phyloP scores from a whole-genome alignment of 2,888 invertebrate genomes.

The Drosophila nr. perissopoda region DNA sequence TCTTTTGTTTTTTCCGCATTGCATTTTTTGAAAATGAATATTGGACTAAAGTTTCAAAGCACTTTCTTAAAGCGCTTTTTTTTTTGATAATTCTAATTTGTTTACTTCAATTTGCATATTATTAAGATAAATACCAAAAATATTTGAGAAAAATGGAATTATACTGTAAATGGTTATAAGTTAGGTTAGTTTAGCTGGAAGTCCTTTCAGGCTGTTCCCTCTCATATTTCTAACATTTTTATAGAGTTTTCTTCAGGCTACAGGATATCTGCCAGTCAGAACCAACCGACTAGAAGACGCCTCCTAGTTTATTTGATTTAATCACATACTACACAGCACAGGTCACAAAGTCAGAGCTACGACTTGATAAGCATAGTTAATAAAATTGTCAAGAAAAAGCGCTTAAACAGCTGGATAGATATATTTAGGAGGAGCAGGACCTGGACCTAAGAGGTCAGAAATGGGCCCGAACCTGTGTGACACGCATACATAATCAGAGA shows the following conservation, averaged over 20 bases:
- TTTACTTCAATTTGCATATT: not conserved
- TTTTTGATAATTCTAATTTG: not conserved
- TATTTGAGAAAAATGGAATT: not conserved
- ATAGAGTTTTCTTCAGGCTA: not conserved
- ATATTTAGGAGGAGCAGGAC: conserved; percentile 35
- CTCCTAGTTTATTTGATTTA: not conserved
- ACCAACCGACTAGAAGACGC: too few relatives aligned
- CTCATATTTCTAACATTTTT: not conserved
- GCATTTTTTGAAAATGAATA: not conserved
- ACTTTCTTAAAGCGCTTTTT: not conserved
- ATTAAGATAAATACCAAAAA: not conserved
- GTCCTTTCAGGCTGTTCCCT: not conserved
- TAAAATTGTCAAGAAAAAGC: conserved; percentile 82
- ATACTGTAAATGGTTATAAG: not conserved
- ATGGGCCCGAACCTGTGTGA: conserved; percentile 63
- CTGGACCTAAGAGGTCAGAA: conserved; percentile 32
- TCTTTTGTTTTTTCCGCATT: conserved; percentile 17
- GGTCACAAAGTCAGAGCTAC: conserved; percentile 27
- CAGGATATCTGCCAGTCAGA: not conserved
- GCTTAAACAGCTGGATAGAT: conserved; percentile 74
- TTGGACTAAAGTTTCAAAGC: not conserved
- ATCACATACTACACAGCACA: not conserved
- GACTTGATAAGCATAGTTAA: conserved; percentile 68
- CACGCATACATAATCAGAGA: conserved; percentile 57
- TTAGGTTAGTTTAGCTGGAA: not conserved